Evolutionary conservation across 2,888 invertebrate genomes (phyloP).

Genomic region (Eristalis tenax): DNA sequence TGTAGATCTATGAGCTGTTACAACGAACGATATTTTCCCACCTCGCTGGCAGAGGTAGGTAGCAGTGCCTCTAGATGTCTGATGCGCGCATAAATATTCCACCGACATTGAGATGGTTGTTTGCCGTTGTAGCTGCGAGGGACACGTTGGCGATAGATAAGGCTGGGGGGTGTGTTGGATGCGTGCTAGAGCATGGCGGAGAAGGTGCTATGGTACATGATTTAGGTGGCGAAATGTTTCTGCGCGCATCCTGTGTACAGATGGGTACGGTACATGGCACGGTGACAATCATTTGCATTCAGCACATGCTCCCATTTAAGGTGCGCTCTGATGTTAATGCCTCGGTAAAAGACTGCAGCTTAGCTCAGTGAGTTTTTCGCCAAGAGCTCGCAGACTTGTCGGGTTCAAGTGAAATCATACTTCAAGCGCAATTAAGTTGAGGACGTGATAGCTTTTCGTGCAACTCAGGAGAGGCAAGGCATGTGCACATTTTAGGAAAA

Average conservation of each 20-base stretch:
- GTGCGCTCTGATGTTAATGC: neutral
- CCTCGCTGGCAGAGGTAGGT: conserved; percentile 39
- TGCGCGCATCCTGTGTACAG: conserved; percentile 44
- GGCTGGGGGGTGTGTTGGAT: conserved; percentile 14
- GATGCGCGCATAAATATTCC: conserved; percentile 68
- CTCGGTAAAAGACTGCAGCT: neutral
- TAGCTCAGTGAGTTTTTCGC: neutral
- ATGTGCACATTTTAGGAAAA: neutral
- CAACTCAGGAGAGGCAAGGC: neutral
- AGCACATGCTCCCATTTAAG: conserved; percentile 22
- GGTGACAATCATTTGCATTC: conserved; percentile 55
- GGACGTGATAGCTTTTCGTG: neutral
- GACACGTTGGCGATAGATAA: neutral
- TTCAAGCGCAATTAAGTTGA: neutral
- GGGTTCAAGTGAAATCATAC: neutral
- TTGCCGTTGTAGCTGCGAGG: conserved; percentile 38
- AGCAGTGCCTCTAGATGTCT: conserved; percentile 51
- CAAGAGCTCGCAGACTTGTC: neutral
- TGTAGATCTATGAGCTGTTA: conserved; percentile 67
- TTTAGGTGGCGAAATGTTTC: conserved; percentile 62
- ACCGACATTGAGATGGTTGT: conserved; percentile 57
- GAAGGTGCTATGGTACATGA: conserved; percentile 53
- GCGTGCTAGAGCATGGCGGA: conserved; percentile 19
- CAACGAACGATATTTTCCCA: conserved; percentile 69
- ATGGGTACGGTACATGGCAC: conserved; percentile 39